These are phyloP conservation scores for Rhinopomastus cyanomelas DNA, from an alignment of 2,113 vertebrate genomes.

Conservation along the genomic window DNA sequence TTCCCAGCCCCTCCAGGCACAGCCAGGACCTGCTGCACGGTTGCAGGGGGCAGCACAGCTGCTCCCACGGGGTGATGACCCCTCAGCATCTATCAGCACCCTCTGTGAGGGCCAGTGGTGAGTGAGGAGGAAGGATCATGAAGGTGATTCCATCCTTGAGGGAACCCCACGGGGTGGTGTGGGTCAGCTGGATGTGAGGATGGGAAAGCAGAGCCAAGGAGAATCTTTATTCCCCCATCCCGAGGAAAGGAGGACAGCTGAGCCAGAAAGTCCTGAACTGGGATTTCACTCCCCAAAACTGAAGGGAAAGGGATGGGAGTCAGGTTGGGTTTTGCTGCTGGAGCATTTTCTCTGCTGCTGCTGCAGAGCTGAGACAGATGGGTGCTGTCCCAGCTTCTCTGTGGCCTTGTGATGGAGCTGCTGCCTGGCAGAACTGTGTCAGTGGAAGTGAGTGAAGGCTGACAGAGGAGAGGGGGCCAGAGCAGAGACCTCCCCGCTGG, in stretches of 20 bases:
- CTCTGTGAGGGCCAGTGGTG: fast-evolving
- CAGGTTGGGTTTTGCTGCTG: fast-evolving
- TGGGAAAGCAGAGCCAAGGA: fast-evolving
- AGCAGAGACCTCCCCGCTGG: not conserved
- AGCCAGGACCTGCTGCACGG: not conserved
- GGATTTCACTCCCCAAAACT: not conserved
- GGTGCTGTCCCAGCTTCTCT: fast-evolving
- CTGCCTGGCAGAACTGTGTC: not conserved
- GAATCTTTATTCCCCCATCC: not conserved
- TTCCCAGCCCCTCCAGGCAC: not conserved
- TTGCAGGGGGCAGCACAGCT: not conserved
- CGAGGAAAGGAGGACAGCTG: fast-evolving
- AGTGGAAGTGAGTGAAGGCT: not conserved
- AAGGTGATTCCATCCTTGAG: fast-evolving
- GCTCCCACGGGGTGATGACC: fast-evolving
- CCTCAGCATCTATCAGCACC: not conserved
- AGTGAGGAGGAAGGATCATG: fast-evolving
- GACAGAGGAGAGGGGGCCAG: not conserved
- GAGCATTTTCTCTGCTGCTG: not conserved
- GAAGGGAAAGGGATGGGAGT: not conserved
- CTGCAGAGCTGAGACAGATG: too few relatives aligned
- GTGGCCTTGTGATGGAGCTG: fast-evolving
- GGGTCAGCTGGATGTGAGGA: fast-evolving
- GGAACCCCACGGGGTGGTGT: not conserved
- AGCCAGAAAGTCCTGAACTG: not conserved